Evolutionary conservation across 2,888 invertebrate genomes (phyloP), one percentile per base, ranked within the genome.

Genomic region (Nomada fucata): DNA sequence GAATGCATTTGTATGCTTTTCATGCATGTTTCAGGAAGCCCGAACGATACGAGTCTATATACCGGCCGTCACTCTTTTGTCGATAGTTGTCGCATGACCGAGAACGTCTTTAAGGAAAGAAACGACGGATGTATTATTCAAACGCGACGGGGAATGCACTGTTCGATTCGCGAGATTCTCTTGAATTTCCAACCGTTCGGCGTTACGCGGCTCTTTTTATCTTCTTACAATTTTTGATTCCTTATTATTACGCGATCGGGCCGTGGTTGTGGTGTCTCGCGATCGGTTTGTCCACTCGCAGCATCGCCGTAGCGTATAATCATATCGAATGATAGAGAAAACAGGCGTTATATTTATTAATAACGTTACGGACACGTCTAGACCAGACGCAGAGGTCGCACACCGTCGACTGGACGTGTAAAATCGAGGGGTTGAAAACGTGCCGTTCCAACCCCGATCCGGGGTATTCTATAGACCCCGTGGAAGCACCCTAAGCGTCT

Each of bases 111-210:
- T 73, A 57, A 68, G 73, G 64, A 82, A 82, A 76, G 71, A 79
- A 86, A 88, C 84, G 83, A 82, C 84, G 71, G 55, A 80, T 88
- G 44, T 57, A 83, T 85, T 86, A 88, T 88, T 88, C 69, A 79
- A 18, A 13, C 42, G 60, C 15, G 42, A 36, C 36, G 23, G 44
- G 61, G 52, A 69, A 60, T 53, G 53, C 53, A 44, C 44, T 15
- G 18, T 60, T 44, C 44, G 36, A 13, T 18, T 68, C 15, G 52
- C 11, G 47, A 23, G 29, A 29, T 15, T 29, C 52, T 74, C 60
- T 74, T 76, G 44, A 76, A 72, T n/a, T 72, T 18, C 53, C 29
- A 23, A 18, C n/a, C 57, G 63, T 26, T 26, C 1, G 44, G 2
- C 4, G 2, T 42, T 42, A 11, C 18, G 13, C 7, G 26, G 26